Evolutionary conservation across 2,113 vertebrate species (phyloP).

Genomic region (Jaculus jaculus): DNA sequence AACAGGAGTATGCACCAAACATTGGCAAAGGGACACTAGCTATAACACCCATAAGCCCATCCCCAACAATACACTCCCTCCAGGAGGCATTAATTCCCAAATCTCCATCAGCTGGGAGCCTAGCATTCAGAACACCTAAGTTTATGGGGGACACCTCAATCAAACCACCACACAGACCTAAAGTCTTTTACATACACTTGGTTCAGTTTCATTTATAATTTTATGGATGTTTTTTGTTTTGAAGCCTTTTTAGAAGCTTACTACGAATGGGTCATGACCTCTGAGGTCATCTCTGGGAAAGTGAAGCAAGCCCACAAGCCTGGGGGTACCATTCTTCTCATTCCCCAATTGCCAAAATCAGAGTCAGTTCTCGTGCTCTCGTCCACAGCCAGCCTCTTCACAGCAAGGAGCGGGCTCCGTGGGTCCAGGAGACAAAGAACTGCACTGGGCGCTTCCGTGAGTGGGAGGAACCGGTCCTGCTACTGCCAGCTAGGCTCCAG

Average conservation of each 20-base stretch:
- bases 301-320: slow-evolving; percentile 45
- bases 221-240: neutral
- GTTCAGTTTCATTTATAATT: neutral
- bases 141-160: no score
- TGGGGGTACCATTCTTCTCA: slow-evolving; percentile 56
- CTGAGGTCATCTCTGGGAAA: slow-evolving; percentile 13
- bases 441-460: slow-evolving; percentile 47
- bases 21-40: no score
- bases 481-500: slow-evolving; percentile 49
- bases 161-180: no score
- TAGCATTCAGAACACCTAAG: no score
- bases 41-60: no score
- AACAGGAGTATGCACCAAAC: no score
- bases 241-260: neutral
- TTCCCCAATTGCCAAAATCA: slow-evolving; percentile 47
- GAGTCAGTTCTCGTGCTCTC: slow-evolving; percentile 47
- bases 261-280: neutral
- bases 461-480: slow-evolving; percentile 51
- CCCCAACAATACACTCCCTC: no score
- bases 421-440: slow-evolving; percentile 50
- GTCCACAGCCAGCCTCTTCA: slow-evolving; percentile 31
- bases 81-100: no score
- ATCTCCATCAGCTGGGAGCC: no score
- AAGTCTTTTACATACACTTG: neutral
- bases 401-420: slow-evolving; percentile 10